Base-by-base conservation (phyloP, 2,113 vertebrate genomes). In the Paedocypris sp. region DNA sequence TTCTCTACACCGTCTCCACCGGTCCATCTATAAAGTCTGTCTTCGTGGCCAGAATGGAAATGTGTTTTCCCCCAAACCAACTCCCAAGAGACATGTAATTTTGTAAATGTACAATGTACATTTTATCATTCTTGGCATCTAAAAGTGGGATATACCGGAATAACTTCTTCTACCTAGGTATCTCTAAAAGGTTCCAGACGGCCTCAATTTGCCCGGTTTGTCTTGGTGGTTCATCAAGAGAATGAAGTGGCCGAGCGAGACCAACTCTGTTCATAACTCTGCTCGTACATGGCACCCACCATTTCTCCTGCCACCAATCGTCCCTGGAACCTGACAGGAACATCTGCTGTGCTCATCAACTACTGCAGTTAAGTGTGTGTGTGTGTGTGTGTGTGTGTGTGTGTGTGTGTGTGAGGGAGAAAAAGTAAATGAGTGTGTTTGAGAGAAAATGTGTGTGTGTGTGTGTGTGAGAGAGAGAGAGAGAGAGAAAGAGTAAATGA, bases 311-410 rank as follows among this genome's bases (percentile, higher is more conserved):
- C 29, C 28, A 35, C 38, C 25, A 28, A 35, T 42, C 35, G 8
- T 52, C 29, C 42, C 16, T 43, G 51, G 62, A 64, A 5, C 22
- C 18, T 36, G 50, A 33, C 16, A 5, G 31, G n/a, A 45, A 51
- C 48, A 53, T 49, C 48, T 25, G 25, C 47, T 65, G 43, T 2
- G 53, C 26, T 54, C 31, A 49, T 49, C 52, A 38, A 38, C 28
- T 51, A 18, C 29, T 2, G 8, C 38, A 8, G 15, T 25, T 15
- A 12, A 10, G 36, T 10, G 16, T 26, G 7, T 62, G 28, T 2
- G 13, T 7, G 32, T 13, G 26, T n/a, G n/a, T n/a, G n/a, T n/a
- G n/a, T n/a, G n/a, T n/a, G n/a, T n/a, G n/a, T n/a, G n/a, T n/a
- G n/a, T n/a, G n/a, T n/a, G n/a, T n/a, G n/a, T n/a, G 7, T 62